Evolutionary conservation across 2,888 invertebrate species (phyloP), one percentile per base, ranked within the genome.

Genomic region (Tethea ocularis): DNA sequence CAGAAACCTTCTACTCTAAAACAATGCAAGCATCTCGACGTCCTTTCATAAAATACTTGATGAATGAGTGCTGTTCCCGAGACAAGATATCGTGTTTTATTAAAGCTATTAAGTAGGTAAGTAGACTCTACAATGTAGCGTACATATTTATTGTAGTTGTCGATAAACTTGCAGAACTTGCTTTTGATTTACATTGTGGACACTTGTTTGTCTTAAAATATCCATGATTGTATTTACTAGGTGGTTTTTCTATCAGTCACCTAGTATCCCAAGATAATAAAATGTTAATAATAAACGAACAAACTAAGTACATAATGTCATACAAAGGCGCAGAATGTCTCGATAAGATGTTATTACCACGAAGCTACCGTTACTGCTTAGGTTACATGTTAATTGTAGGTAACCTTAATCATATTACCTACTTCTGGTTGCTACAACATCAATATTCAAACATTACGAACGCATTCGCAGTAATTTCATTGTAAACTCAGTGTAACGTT

Each of bases 291-390:
- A 15, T 24, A 26, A 26, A 17, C 17, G 26, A 7, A n/a, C n/a
- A n/a, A 23, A 10, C n/a, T 46, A 23, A 15, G n/a, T 46, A 56
- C 24, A 29, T n/a, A 38, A 26, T 61, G 62, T 64, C 61, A 64
- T 64, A 68, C 46, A 53, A 29, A 20, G 26, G 8, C 26, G 8
- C 17, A 26, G 52, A 24, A 60, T 58, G 29, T 22, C 13, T 54
- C 62, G 72, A 71, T 72, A 71, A 66, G 63, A 53, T 56, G 52
- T 17, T 51, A 63, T n/a, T n/a, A n/a, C n/a, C n/a, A n/a, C n/a
- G n/a, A n/a, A n/a, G n/a, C n/a, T n/a, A n/a, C n/a, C n/a, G n/a
- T n/a, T n/a, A 67, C 63, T 61, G 60, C 56, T 62, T 58, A 55
- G 57, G 63, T 64, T 67, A 62, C 61, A 22, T 51, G 41, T 64